A percentile compares a stretch with the other conserved stretches of the same genome.
phyloP scores from a whole-genome alignment of 2,113 vertebrate species.

The Athene noctua region DNA sequence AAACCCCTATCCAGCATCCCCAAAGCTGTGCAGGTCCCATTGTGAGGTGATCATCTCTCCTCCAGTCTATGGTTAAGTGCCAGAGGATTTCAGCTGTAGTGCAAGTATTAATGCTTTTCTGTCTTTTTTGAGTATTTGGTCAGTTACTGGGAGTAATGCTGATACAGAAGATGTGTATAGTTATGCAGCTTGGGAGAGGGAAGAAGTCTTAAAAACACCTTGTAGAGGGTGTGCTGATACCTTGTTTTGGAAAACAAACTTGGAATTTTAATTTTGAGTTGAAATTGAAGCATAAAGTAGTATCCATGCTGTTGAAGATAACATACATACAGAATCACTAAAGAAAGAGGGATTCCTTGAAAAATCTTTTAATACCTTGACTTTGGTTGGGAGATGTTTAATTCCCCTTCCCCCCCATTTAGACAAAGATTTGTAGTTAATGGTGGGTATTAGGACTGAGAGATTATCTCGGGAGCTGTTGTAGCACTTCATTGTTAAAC shows the following conservation, averaged over 20 bases:
- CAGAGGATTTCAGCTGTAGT: background rate
- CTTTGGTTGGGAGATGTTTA: background rate
- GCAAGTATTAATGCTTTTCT: background rate
- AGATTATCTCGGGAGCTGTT: background rate
- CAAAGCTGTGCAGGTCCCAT: background rate
- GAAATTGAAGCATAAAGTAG: background rate
- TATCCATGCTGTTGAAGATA: background rate
- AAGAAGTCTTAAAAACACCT: background rate
- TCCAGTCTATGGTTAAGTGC: background rate
- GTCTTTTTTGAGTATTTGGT: background rate
- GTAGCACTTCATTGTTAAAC: background rate
- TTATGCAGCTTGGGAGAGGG: background rate
- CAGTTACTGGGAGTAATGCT: background rate
- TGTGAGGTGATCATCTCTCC: background rate
- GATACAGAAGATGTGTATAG: background rate
- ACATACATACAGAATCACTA: background rate
- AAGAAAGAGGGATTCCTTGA: background rate
- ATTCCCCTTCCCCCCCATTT: accelerated
- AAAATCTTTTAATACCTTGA: background rate
- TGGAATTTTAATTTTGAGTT: background rate
- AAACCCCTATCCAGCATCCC: background rate
- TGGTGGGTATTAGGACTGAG: background rate
- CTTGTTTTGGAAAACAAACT: background rate
- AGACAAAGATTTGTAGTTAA: background rate
- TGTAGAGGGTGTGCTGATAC: background rate